Evolutionary conservation across 2,888 invertebrate genomes (phyloP), one percentile per base, ranked within the genome.

Genomic region (Lasioglossum morio): DNA sequence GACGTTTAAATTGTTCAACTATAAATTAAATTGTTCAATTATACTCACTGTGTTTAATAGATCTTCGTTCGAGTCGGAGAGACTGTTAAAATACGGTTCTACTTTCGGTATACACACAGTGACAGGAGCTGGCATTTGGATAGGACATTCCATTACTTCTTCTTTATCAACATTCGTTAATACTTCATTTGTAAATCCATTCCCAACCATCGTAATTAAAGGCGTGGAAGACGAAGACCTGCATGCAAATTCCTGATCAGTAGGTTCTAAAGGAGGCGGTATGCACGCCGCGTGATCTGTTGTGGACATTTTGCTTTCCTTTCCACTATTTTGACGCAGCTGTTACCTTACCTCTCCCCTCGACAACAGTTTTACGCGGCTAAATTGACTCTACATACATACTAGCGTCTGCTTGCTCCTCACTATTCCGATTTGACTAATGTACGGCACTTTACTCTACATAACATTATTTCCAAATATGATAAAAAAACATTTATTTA

Each of bases 81-180:
- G 4, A 48, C 2, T 43, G 30, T 19, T 19, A 70, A 2, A 81
- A 60, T 14, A 12, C 43, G 88, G 88, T 40, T 88, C 88, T 27
- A 81, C 1, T 77, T 88, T 88, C 46, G 86, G 88, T 77, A 88
- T 83, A 72, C 30, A 79, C 30, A 78, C 5, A 2, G 10, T 27
- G 19, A 37, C 48, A 30, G 27, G 37, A 34, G 4, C 4, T 43
- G 72, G 14, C 16, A 46, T 66, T 43, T 27, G 27, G 19, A 57
- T 30, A 34, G 16, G 23, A 27, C 74, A 48, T 30, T 77, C 60
- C 14, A 23, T 30, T 40, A 19, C 19, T 43, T 74, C 27, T 27
- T 43, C 34, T 12, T 72, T 30, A 14, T 23, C 16, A 43, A 34
- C 34, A 40, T 57, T 7, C 27, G 16, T 12, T 37, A 40, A 14